Percentiles rank a stretch among this genome's conserved stretches.
phyloP scores from a whole-genome alignment of 1,140 invertebrate genomes.

The silkworm (Bombyx mori) region DNA sequence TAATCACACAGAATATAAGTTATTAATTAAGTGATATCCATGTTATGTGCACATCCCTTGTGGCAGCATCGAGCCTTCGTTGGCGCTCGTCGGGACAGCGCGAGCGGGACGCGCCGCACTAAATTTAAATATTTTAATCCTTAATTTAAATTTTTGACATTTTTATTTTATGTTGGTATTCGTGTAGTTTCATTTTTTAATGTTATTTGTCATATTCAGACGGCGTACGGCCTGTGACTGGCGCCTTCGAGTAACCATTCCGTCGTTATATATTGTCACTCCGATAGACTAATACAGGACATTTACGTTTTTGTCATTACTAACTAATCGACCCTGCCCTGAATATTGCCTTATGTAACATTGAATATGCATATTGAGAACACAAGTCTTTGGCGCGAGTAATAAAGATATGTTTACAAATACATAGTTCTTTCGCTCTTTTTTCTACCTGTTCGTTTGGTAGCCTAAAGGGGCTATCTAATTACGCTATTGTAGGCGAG shows the following conservation, averaged over 20 bases:
- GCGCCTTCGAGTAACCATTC: constrained; percentile 43
- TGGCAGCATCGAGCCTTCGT: constrained; percentile 5
- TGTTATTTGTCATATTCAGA: constrained; percentile 68
- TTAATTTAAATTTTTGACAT: constrained; percentile 72
- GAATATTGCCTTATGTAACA: too few relatives aligned
- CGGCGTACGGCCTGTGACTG: constrained; percentile 41
- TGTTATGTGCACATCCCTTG: too few relatives aligned
- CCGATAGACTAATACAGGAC: constrained; percentile 17
- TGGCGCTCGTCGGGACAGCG: constrained; percentile 24
- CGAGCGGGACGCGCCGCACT: constrained; percentile 56
- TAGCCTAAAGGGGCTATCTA: too few relatives aligned
- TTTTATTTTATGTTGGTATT: constrained; percentile 72
- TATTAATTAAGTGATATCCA: too few relatives aligned
- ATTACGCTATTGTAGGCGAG: too few relatives aligned
- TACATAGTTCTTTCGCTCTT: too few relatives aligned
- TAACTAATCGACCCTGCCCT: too few relatives aligned
- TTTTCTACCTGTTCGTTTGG: too few relatives aligned
- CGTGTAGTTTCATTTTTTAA: constrained; percentile 67
- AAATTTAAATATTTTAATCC: constrained; percentile 72
- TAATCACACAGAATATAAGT: too few relatives aligned
- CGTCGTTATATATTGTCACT: constrained; percentile 26
- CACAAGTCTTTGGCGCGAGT: too few relatives aligned
- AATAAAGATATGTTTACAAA: too few relatives aligned
- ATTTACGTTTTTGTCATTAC: constrained; percentile 4
- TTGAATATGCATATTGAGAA: too few relatives aligned